Base-by-base conservation (phyloP, 2,113 vertebrate genomes). In the Guaruba guarouba region DNA sequence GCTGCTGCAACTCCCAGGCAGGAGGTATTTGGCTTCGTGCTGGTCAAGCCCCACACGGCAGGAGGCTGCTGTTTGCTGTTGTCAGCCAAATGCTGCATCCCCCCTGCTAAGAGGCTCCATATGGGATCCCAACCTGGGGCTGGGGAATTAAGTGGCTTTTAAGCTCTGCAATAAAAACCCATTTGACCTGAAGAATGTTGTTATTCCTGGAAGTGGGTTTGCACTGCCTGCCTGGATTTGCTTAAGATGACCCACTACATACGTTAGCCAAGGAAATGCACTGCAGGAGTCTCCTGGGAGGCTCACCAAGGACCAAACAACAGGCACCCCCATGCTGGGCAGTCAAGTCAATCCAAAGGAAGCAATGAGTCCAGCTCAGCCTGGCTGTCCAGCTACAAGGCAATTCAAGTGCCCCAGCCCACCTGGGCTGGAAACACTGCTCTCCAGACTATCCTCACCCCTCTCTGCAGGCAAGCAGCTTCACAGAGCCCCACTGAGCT, bases 81-180 rank as follows among this genome's bases (percentile, higher is more conserved):
- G 43, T 10, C 73, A 17, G 62, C 77, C 91, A 95, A 95, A 94
- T 37, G 91, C 83, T 48, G 86, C 61, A 7, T 44, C 17, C 54
- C 79, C 82, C 73, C 77, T 37, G 73, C 77, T 18, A 31, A 5
- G 64, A 86, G 83, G 73, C 76, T 81, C 73, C 3, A 0, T 23
- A 20, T 8, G 78, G 82, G 62, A 91, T 15, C 84, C 64, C 84
- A 62, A 16, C 70, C 81, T 5, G 29, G 29, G 33, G 37, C 54
- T 76, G 0, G 0, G 0, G 4, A 85, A 79, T 74, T 85, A 49
- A 86, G 63, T 4, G 59, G 17, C 91, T 86, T 85, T 95, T 59
- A 85, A 95, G 78, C n/a, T 77, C 84, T 46, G 78, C 90, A 85
- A 85, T 95, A 91, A 96, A 96, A 82, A 6, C 6, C 23, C 81